Evolutionary conservation across 2,888 invertebrate genomes (phyloP).

Genomic region (Yponomeuta cagnagella): DNA sequence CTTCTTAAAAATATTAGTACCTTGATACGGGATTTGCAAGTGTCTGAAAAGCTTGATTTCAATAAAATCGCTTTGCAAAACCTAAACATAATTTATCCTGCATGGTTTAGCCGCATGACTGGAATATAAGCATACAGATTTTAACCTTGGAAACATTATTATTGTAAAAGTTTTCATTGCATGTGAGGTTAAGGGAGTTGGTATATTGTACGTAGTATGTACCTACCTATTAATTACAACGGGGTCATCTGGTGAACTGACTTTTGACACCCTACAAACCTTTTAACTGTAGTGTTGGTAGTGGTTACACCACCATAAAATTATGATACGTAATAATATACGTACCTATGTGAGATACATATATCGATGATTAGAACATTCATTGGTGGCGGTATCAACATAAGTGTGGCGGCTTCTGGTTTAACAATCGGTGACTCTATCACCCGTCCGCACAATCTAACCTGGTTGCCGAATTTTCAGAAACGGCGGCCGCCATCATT

Average conservation of each 20-base stretch:
- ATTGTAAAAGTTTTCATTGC: background rate
- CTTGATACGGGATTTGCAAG: too few relatives aligned
- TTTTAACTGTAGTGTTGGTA: too few relatives aligned
- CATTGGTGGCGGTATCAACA: background rate
- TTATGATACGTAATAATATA: too few relatives aligned
- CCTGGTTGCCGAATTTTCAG: slow-evolving; percentile 51
- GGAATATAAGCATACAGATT: background rate
- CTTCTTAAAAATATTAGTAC: too few relatives aligned
- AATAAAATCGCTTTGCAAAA: background rate
- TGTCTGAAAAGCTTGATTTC: too few relatives aligned
- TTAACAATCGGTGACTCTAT: background rate
- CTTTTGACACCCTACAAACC: background rate
- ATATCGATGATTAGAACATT: too few relatives aligned
- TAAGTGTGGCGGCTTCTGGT: background rate
- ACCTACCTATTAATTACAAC: background rate
- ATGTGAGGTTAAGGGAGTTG: background rate
- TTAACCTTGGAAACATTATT: background rate
- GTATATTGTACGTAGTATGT: background rate
- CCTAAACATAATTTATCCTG: background rate
- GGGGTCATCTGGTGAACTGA: background rate
- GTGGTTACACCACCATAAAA: too few relatives aligned
- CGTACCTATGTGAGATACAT: too few relatives aligned
- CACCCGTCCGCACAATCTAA: slow-evolving; percentile 5
- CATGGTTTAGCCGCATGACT: background rate
- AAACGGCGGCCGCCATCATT: slow-evolving; percentile 94